A percentile compares a stretch with the other conserved stretches of the same genome.
These are phyloP conservation scores for Diachasmimorpha longicaudata DNA, from an alignment of 1,140 invertebrate species.

Conservation along the genomic window DNA sequence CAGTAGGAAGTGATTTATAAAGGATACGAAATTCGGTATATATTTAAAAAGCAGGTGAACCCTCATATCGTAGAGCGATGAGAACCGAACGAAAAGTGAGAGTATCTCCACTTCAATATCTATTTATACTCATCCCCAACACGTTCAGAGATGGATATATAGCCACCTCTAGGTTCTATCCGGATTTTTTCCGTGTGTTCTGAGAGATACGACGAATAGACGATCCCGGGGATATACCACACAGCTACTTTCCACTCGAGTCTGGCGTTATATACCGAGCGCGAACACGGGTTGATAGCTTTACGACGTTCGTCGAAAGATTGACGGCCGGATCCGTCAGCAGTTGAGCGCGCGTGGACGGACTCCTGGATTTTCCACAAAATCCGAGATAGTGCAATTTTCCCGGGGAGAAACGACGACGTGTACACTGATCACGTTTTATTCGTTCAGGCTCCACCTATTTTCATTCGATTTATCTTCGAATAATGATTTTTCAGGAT, in stretches of 20 bases:
- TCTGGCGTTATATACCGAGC: background rate
- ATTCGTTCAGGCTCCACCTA: constrained; percentile 33
- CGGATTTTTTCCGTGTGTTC: background rate
- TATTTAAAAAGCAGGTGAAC: background rate
- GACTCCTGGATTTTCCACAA: constrained; percentile 17
- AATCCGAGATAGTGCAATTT: constrained; percentile 42
- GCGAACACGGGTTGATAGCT: constrained; percentile 43
- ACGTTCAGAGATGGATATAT: constrained; percentile 45
- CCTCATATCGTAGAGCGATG: background rate
- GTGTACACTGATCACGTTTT: constrained; percentile 43
- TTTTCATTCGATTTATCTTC: constrained; percentile 45
- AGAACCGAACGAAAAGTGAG: background rate
- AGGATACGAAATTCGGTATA: background rate
- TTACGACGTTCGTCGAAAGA: constrained; percentile 54
- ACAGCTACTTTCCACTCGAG: background rate
- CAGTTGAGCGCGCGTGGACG: constrained; percentile 42
- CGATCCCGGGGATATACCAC: background rate
- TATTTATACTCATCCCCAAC: constrained; percentile 50
- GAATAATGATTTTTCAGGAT: constrained; percentile 26
- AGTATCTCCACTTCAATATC: constrained; percentile 9
- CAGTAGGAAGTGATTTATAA: background rate
- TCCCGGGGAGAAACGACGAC: constrained; percentile 25
- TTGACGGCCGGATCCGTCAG: constrained; percentile 57
- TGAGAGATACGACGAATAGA: background rate
- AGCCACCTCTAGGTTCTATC: constrained; percentile 25